A percentile compares a stretch with the other conserved stretches of the same genome.
Conservation (phyloP, 53 echinoderm and acorn worm genomes). For the Arbacia lixula region DNA sequence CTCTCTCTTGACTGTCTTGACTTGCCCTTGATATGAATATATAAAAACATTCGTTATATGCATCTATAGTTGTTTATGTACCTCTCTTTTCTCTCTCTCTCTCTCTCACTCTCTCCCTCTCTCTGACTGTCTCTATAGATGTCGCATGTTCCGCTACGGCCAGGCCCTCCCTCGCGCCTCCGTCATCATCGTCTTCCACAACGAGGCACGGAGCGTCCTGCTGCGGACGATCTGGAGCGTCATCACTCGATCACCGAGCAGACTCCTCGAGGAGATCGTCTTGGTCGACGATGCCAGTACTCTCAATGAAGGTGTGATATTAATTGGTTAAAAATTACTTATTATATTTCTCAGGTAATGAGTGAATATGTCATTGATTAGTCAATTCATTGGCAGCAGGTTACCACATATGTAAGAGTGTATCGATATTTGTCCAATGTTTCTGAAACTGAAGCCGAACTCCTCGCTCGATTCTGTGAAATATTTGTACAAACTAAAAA, state of each 20-base stretch:
- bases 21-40: background rate
- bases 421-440: too few species aligned
- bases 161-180: slow-evolving; percentile 68
- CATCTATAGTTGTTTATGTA: background rate
- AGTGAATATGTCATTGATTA: too few species aligned
- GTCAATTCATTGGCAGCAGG: too few species aligned
- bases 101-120: background rate
- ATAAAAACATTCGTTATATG: too few species aligned
- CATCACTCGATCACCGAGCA: slow-evolving; percentile 72
- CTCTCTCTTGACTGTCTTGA: background rate
- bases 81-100: background rate
- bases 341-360: too few species aligned
- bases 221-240: slow-evolving; percentile 81
- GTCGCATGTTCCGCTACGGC: slow-evolving; percentile 65
- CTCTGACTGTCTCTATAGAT: slow-evolving; percentile 45
- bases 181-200: slow-evolving; percentile 92
- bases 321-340: too few species aligned
- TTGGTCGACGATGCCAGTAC: slow-evolving; percentile 85
- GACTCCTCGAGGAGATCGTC: slow-evolving; percentile 77
- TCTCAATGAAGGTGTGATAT: slow-evolving; percentile 41
- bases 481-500: too few species aligned
- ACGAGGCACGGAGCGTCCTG: slow-evolving; percentile 85
- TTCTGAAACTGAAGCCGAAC: too few species aligned
- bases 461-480: too few species aligned
- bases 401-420: too few species aligned